These are phyloP conservation scores for Charaxes varanes DNA, from an alignment of 1,140 invertebrate genomes.

Conservation along the genomic window DNA sequence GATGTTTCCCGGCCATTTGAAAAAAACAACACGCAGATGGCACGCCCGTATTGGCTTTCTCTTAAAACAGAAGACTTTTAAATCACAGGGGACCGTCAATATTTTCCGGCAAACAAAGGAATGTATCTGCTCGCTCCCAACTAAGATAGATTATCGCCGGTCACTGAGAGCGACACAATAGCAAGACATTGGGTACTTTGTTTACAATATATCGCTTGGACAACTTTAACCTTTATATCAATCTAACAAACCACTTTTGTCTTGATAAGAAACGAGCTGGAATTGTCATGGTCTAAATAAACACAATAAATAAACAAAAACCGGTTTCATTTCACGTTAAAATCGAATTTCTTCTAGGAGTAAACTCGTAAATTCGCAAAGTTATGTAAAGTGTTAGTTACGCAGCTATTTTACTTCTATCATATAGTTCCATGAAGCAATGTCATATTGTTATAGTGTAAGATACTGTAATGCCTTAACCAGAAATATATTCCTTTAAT, in stretches of 20 bases:
- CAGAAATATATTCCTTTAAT: no score
- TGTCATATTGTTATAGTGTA: no score
- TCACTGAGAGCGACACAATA: conserved; percentile 27
- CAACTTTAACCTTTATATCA: conserved; percentile 5
- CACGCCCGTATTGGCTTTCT: conserved; percentile 65
- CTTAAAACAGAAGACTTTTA: conserved; percentile 65
- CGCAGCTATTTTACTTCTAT: no score
- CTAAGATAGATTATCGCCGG: conserved; percentile 54
- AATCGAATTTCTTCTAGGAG: no score
- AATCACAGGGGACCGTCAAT: conserved; percentile 62
- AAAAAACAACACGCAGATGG: conserved; percentile 64
- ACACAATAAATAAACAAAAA: not conserved
- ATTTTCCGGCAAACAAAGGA: conserved; percentile 63
- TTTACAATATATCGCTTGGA: not conserved
- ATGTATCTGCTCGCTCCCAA: conserved; percentile 43
- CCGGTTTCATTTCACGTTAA: no score
- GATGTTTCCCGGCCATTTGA: conserved; percentile 54
- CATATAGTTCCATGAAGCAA: no score
- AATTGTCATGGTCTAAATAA: no score
- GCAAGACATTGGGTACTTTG: conserved; percentile 3
- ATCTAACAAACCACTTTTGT: no score
- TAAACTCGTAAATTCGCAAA: no score
- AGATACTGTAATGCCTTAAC: no score
- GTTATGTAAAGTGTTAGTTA: no score
- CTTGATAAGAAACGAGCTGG: no score